These are phyloP conservation scores for Rhinopomastus cyanomelas DNA, from an alignment of 2,113 vertebrate genomes.

Conservation along the genomic window DNA sequence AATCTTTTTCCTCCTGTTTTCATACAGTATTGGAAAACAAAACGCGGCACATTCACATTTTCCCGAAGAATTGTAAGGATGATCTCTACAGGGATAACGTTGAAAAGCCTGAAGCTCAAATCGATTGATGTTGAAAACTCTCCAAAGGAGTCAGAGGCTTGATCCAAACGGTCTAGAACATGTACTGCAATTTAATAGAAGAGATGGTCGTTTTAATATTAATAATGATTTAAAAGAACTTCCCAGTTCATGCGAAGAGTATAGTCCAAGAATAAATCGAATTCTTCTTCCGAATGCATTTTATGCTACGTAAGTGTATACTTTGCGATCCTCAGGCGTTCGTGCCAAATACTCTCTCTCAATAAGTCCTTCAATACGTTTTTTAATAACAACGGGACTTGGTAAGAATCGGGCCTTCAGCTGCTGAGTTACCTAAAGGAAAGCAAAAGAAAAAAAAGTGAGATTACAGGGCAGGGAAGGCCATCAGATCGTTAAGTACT, in stretches of 20 bases:
- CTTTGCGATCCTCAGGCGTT: constrained; percentile 97
- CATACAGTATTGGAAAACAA: constrained; percentile 92
- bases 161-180: constrained; percentile 92
- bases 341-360: constrained; percentile 98
- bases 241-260: constrained; percentile 93
- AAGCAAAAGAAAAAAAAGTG: background rate
- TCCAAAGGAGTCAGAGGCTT: constrained; percentile 86
- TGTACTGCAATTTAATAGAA: constrained; percentile 87
- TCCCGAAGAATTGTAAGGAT: constrained; percentile 92
- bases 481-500: too few species aligned
- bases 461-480: background rate
- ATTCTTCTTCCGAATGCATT: constrained; percentile 72
- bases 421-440: constrained; percentile 92
- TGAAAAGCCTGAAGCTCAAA: constrained; percentile 92
- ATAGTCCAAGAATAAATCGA: constrained; percentile 87
- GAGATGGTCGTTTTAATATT: constrained; percentile 84
- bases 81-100: constrained; percentile 93
- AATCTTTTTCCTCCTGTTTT: constrained; percentile 78
- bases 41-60: constrained; percentile 97
- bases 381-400: constrained; percentile 98
- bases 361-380: constrained; percentile 99
- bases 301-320: constrained; percentile 98
- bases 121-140: constrained; percentile 88
- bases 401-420: constrained; percentile 94
- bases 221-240: constrained; percentile 91